Percentiles rank a stretch among this genome's conserved stretches.
Evolutionary conservation across 2,797 vertebrate species (phyloP).

Genomic region (Salmo trutta): DNA sequence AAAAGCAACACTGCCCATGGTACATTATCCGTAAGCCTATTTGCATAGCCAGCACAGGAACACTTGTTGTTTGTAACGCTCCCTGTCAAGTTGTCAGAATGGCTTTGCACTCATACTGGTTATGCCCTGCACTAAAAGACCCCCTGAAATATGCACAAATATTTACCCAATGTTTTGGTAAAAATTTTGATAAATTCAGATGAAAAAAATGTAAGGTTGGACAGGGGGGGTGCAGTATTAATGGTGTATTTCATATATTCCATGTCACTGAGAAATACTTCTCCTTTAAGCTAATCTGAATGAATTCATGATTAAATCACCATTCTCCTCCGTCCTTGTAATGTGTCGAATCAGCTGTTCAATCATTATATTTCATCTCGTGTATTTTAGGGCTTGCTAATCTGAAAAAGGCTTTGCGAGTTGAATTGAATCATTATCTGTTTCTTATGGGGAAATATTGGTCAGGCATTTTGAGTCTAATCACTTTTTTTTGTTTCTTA

Average conservation of each 20-base stretch:
- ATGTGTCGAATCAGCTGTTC: neutral
- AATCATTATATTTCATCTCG: neutral
- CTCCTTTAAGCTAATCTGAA: slow-evolving; percentile 4
- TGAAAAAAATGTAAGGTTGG: no score
- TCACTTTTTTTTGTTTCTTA: neutral
- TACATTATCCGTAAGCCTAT: slow-evolving; percentile 73
- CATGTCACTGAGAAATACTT: neutral
- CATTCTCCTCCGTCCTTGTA: neutral
- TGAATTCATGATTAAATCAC: slow-evolving; percentile 6
- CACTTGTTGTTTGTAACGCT: slow-evolving; percentile 67
- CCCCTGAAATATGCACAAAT: slow-evolving; percentile 63
- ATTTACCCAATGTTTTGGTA: slow-evolving; percentile 47
- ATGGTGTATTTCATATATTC: slow-evolving; percentile 1
- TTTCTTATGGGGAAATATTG: neutral
- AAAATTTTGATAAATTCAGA: no score
- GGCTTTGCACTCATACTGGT: slow-evolving; percentile 54
- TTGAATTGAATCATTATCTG: slow-evolving; percentile 27
- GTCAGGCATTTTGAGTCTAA: no score
- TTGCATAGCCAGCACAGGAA: slow-evolving; percentile 64
- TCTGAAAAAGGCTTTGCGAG: slow-evolving; percentile 15
- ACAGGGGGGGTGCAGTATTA: neutral
- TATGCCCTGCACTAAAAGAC: slow-evolving; percentile 23
- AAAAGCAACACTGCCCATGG: slow-evolving; percentile 70
- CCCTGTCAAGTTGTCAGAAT: slow-evolving; percentile 65
- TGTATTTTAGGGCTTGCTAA: slow-evolving; percentile 26